phyloP scores from a whole-genome alignment of 2,113 vertebrate species.

The Oreochromis tanganicae region DNA sequence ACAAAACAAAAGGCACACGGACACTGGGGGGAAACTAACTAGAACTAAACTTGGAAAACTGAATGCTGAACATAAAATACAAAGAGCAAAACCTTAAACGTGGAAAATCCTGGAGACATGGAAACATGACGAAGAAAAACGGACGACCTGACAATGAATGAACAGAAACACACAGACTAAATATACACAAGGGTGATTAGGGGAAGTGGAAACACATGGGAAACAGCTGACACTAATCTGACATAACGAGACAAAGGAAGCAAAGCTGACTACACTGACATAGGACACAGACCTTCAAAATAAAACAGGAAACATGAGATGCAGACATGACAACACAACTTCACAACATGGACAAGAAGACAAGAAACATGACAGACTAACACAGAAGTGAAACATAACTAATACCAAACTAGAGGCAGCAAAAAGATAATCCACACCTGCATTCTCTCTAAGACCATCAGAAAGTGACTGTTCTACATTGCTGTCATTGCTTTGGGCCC shows the following conservation, averaged over 20 bases:
- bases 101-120: background rate
- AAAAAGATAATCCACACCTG: background rate
- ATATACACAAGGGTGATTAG: background rate
- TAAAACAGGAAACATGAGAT: background rate
- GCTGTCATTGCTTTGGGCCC: background rate
- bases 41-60: background rate
- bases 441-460: background rate
- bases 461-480: background rate
- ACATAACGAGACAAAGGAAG: background rate
- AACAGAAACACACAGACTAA: background rate
- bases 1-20: background rate
- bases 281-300: background rate
- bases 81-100: fast-evolving
- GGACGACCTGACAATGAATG: background rate
- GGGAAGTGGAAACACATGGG: background rate
- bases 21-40: background rate
- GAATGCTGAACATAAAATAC: background rate
- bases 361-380: background rate
- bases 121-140: background rate
- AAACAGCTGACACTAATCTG: background rate
- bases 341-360: background rate
- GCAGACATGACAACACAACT: background rate
- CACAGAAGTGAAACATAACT: background rate
- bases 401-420: background rate
- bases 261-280: background rate